Conservation (phyloP, 2,888 invertebrate species). For the Cephonodes hylas region DNA sequence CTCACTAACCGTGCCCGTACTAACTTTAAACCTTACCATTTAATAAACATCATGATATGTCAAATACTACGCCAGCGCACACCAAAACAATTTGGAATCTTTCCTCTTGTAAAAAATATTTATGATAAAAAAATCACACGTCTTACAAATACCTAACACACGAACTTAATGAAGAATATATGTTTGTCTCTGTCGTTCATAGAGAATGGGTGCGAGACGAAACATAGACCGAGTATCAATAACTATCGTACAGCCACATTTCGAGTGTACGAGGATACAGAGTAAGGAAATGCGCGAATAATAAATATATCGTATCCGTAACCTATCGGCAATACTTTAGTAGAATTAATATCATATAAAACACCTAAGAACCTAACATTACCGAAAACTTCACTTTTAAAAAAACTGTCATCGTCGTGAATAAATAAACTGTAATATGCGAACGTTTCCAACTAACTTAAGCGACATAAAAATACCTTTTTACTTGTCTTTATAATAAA, state of each 20-base stretch:
- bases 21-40: slow-evolving; percentile 40
- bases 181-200: slow-evolving; percentile 24
- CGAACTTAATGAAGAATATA: slow-evolving; percentile 38
- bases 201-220: slow-evolving; percentile 24
- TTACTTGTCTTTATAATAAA: slow-evolving; percentile 68
- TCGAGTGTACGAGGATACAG: slow-evolving; percentile 48
- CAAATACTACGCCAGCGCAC: slow-evolving; percentile 69
- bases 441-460: slow-evolving; percentile 77
- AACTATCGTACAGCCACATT: slow-evolving; percentile 36
- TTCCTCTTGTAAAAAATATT: slow-evolving; percentile 70
- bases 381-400: slow-evolving; percentile 58
- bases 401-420: slow-evolving; percentile 60
- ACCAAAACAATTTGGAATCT: slow-evolving; percentile 75
- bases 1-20: slow-evolving; percentile 63
- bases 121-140: slow-evolving; percentile 68
- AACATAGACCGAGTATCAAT: slow-evolving; percentile 10
- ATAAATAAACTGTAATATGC: slow-evolving; percentile 75
- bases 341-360: slow-evolving; percentile 69
- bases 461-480: slow-evolving; percentile 77
- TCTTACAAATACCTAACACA: slow-evolving; percentile 71
- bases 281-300: slow-evolving; percentile 53
- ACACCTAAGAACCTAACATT: slow-evolving; percentile 62
- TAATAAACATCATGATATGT: slow-evolving; percentile 79
- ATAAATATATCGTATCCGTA: slow-evolving; percentile 48
- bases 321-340: slow-evolving; percentile 54